A percentile compares a stretch with the other conserved stretches of the same genome.
phyloP scores from a whole-genome alignment of 2,797 vertebrate genomes.

The Scleropages formosus region DNA sequence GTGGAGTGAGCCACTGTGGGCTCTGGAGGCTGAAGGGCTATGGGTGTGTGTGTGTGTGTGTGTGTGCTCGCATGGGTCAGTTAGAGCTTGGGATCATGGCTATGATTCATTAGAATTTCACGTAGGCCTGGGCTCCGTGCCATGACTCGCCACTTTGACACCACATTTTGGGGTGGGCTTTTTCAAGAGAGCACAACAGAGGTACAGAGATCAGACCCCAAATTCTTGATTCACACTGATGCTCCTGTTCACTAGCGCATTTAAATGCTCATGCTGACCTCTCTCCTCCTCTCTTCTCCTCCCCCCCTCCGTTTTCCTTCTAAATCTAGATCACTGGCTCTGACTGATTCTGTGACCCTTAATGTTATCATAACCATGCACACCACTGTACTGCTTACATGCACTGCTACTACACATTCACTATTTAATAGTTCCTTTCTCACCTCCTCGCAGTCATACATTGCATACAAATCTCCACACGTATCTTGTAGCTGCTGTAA shows the following conservation, averaged over 20 bases:
- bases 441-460: not conserved
- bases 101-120: conserved; percentile 74
- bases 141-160: conserved; percentile 32
- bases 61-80: conserved; percentile 15
- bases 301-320: not conserved
- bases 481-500: not conserved
- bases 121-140: conserved; percentile 57
- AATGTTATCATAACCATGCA: not conserved
- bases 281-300: not conserved
- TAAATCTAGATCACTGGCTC: not conserved
- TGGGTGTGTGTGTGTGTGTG: conserved; percentile 34
- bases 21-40: conserved; percentile 55
- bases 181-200: not conserved
- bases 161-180: not conserved
- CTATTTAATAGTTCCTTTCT: not conserved
- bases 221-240: not conserved
- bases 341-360: not conserved
- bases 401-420: too few relatives aligned
- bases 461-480: not conserved
- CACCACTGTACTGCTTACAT: not conserved
- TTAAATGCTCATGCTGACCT: not conserved
- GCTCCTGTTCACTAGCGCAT: conserved; percentile 8
- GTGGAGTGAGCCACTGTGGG: conserved; percentile 72
- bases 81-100: conserved; percentile 23
- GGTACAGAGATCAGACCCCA: conserved; percentile 17